A percentile compares a stretch with the other conserved stretches of the same genome.
Conservation (phyloP, 2,113 vertebrate genomes). For the Upupa epops region DNA sequence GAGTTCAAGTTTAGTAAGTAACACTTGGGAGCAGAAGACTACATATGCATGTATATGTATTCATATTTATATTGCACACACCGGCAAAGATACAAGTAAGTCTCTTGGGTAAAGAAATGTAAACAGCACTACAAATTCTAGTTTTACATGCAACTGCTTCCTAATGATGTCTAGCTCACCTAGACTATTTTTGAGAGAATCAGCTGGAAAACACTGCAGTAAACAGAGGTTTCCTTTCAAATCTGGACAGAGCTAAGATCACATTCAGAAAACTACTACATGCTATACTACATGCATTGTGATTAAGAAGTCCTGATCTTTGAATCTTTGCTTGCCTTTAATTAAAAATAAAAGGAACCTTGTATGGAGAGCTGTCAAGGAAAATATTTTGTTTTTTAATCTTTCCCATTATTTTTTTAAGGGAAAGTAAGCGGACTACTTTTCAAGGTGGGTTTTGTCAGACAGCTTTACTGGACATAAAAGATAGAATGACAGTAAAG, state of each 20-base stretch:
- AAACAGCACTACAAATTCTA: not conserved
- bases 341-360: not conserved
- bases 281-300: not conserved
- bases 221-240: too few species aligned
- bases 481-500: not conserved
- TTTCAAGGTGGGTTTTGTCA: not conserved
- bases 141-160: not conserved
- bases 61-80: not conserved
- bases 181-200: not conserved
- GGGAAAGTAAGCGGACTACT: not conserved
- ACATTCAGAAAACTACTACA: not conserved
- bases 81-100: too few species aligned
- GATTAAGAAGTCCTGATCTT: not conserved
- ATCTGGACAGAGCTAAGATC: not conserved
- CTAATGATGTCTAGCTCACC: not conserved
- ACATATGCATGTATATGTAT: not conserved
- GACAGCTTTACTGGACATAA: not conserved
- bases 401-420: not conserved
- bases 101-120: not conserved
- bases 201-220: not conserved
- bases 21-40: not conserved
- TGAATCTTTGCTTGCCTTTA: not conserved
- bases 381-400: not conserved
- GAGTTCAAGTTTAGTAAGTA: not conserved
- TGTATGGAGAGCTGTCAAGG: not conserved